Conservation (phyloP, 2,888 invertebrate genomes). For the Leptopilina syphax region DNA sequence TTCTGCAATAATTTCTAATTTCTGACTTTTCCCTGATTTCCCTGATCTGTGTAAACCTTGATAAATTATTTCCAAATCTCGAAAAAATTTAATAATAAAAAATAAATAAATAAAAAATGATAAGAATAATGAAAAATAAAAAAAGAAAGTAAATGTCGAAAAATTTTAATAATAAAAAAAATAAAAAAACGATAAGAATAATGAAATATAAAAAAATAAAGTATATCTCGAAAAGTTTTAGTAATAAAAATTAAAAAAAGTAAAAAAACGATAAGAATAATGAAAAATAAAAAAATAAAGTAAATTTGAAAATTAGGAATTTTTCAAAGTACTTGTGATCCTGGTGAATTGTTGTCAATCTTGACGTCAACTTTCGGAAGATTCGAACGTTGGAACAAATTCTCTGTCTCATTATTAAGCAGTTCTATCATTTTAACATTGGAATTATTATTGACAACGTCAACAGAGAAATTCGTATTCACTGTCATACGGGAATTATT, state of each 20-base stretch:
- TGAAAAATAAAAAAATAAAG: not conserved
- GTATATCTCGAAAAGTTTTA: too few relatives aligned
- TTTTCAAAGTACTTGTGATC: conserved; percentile 7
- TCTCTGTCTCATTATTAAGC: not conserved
- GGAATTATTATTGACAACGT: not conserved
- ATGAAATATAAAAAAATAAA: not conserved
- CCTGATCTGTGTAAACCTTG: too few relatives aligned
- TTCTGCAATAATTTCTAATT: too few relatives aligned
- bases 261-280: not conserved
- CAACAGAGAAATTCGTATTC: not conserved
- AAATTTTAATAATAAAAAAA: too few relatives aligned
- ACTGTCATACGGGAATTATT: not conserved
- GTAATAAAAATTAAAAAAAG: too few relatives aligned
- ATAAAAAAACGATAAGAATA: not conserved
- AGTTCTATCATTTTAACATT: not conserved
- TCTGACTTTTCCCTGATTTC: too few relatives aligned
- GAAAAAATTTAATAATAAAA: too few relatives aligned
- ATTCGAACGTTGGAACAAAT: not conserved
- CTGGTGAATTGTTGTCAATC: conserved; percentile 24
- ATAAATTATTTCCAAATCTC: too few relatives aligned
- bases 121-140: not conserved
- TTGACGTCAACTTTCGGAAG: not conserved
- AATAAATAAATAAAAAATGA: too few relatives aligned
- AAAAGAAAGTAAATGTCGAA: too few relatives aligned
- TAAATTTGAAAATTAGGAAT: not conserved